Base-by-base conservation (phyloP, 2,113 vertebrate species). In the Pelodiscus sinensis region DNA sequence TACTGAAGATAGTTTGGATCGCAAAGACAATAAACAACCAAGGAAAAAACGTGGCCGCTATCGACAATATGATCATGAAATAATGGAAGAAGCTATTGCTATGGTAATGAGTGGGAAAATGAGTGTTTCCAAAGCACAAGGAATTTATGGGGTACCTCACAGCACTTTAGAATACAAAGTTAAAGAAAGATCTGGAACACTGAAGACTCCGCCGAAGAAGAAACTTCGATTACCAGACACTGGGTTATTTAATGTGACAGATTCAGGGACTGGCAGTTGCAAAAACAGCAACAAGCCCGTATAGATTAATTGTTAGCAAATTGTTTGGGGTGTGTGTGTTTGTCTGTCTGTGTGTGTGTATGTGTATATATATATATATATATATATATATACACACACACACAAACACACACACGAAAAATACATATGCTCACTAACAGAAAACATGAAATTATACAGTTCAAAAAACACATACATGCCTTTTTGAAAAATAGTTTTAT, bases 121-220 rank as follows among this genome's bases (percentile, higher is more conserved):
- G 99, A 99, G 99, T 90, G 99, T 99, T 97, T 99, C 99, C 86
- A 99, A 99, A 99, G 99, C 99, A 98, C 99, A 99, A 98, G 99
- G 99, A 95, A 98, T 99, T 95, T 99, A 99, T 96, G 99, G 99
- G 95, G 98, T 99, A 97, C 99, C 99, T 97, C 99, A 99, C 98
- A 99, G 99, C 99, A 99, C 99, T 98, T 99, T 99, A 98, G 99
- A 99, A 98, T 99, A 99, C 98, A 99, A 99, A 98, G 99, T 99
- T 93, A 99, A 99, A 97, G 99, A 99, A 97, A 98, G 99, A 97
- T 99, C 99, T 97, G 99, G 99, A 97, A 99, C 98, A 82, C 97
- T 99, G 98, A 99, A 99, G 98, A 99, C 98, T 95, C 99, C 99
- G 15, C 99, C 99, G 96, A 99, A 99, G 98, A 99, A 99, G 98